Conservation (phyloP, 2,888 invertebrate genomes). For the Saturnia japonica region DNA sequence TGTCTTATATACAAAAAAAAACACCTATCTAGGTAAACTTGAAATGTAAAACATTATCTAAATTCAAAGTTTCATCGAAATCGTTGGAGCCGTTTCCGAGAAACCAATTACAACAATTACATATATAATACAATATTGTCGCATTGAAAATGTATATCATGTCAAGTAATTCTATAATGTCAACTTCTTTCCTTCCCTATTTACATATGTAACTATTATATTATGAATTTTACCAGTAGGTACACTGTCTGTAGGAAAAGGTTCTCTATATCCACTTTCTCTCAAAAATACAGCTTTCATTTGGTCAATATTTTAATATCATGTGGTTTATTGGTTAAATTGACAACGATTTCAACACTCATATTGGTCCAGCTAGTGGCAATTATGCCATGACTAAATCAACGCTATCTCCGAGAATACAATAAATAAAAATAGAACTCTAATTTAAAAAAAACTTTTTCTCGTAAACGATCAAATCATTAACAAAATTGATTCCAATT, state of each 20-base stretch:
- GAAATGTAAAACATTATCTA: too few relatives aligned
- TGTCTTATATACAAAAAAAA: too few relatives aligned
- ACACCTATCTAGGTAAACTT: too few relatives aligned
- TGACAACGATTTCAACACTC: not conserved
- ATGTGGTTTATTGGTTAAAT: not conserved
- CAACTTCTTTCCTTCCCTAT: too few relatives aligned
- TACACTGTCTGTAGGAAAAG: too few relatives aligned
- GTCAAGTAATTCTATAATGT: not conserved
- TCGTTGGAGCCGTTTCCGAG: too few relatives aligned
- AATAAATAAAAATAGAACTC: not conserved
- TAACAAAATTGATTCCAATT: not conserved
- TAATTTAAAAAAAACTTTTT: not conserved
- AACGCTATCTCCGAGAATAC: not conserved
- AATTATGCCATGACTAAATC: conserved; percentile 1
- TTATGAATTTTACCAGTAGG: too few relatives aligned
- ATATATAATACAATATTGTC: too few relatives aligned
- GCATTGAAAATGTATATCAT: too few relatives aligned
- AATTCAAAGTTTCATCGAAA: too few relatives aligned
- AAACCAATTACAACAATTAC: too few relatives aligned
- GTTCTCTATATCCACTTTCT: not conserved
- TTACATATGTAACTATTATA: too few relatives aligned
- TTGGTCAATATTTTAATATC: not conserved
- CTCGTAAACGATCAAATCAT: not conserved
- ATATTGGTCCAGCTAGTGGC: not conserved
- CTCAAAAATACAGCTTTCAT: not conserved